A percentile compares a stretch with the other conserved stretches of the same genome.
These are phyloP conservation scores for Trileptium ribeirensis DNA, from an alignment of 2,888 invertebrate genomes.

Conservation along the genomic window DNA sequence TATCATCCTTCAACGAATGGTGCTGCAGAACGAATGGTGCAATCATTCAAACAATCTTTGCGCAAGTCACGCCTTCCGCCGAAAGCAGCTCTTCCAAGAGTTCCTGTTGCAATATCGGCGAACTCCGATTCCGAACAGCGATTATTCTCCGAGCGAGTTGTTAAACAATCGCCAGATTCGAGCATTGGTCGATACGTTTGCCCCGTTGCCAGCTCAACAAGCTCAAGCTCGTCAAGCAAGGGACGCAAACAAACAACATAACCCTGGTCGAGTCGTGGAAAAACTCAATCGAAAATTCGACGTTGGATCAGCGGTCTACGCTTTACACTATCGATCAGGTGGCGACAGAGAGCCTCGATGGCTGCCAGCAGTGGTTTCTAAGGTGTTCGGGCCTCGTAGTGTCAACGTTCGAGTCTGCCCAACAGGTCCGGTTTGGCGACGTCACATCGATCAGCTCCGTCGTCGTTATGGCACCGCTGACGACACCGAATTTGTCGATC, in stretches of 20 bases:
- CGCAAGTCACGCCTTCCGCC: slow-evolving; percentile 25
- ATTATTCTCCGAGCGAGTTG: slow-evolving; percentile 27
- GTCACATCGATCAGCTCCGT: slow-evolving; percentile 23
- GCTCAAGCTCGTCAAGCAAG: slow-evolving; percentile 25
- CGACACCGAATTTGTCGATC: slow-evolving; percentile 1
- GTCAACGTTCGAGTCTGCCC: slow-evolving; percentile 19
- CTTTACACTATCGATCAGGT: slow-evolving; percentile 14
- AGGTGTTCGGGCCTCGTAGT: slow-evolving; percentile 1
- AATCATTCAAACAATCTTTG: slow-evolving; percentile 34
- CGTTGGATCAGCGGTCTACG: background rate
- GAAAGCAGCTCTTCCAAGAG: slow-evolving; percentile 25
- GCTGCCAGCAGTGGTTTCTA: slow-evolving; percentile 23
- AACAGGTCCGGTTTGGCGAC: slow-evolving; percentile 20
- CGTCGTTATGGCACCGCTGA: slow-evolving; percentile 19
- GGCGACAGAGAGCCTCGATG: slow-evolving; percentile 19
- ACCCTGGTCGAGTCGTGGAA: background rate
- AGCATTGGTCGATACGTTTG: background rate
- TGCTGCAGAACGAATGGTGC: slow-evolving; percentile 22
- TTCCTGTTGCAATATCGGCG: slow-evolving; percentile 26
- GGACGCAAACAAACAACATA: background rate
- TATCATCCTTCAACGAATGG: slow-evolving; percentile 37
- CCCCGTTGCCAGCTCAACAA: slow-evolving; percentile 16
- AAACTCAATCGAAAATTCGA: background rate
- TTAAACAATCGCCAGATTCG: slow-evolving; percentile 21
- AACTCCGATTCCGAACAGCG: slow-evolving; percentile 13